phyloP scores from a whole-genome alignment of 2,797 vertebrate genomes.

The Octomys mimax region DNA sequence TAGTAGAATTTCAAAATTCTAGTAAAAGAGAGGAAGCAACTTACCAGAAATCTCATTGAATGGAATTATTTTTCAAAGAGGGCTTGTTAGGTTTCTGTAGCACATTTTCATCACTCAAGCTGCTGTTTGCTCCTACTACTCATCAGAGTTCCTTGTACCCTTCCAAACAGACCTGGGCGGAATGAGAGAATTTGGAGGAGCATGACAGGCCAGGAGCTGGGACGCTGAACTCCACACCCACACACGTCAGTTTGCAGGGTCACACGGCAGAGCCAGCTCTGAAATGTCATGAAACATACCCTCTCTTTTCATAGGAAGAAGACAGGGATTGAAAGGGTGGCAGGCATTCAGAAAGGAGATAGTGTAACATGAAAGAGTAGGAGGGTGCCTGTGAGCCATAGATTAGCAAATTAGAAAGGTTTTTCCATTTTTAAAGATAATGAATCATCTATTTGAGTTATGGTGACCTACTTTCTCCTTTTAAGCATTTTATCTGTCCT shows the following conservation, averaged over 20 bases:
- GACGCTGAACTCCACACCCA: background rate
- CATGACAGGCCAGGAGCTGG: background rate
- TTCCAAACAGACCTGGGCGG: background rate
- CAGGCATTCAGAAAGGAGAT: background rate
- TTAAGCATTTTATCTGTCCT: conserved; percentile 31
- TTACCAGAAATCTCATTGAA: background rate
- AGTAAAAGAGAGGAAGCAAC: conserved; percentile 1
- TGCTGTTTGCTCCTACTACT: background rate
- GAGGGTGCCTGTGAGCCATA: conserved; percentile 25
- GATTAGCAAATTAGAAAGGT: conserved; percentile 41
- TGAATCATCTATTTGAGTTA: conserved; percentile 47
- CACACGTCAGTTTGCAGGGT: background rate
- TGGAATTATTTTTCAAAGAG: background rate
- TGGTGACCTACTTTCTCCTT: conserved; percentile 59
- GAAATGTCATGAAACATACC: background rate
- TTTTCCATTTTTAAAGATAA: conserved; percentile 56
- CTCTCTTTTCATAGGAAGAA: background rate
- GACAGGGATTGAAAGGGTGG: background rate
- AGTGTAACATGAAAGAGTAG: conserved; percentile 20
- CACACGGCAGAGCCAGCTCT: background rate
- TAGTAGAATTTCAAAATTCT: background rate
- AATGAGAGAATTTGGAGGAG: background rate
- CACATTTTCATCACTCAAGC: conserved; percentile 11
- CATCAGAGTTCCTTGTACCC: background rate
- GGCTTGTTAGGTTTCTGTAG: conserved; percentile 4